phyloP scores from a whole-genome alignment of 2,797 vertebrate species.

The Sphenodon punctatus region DNA sequence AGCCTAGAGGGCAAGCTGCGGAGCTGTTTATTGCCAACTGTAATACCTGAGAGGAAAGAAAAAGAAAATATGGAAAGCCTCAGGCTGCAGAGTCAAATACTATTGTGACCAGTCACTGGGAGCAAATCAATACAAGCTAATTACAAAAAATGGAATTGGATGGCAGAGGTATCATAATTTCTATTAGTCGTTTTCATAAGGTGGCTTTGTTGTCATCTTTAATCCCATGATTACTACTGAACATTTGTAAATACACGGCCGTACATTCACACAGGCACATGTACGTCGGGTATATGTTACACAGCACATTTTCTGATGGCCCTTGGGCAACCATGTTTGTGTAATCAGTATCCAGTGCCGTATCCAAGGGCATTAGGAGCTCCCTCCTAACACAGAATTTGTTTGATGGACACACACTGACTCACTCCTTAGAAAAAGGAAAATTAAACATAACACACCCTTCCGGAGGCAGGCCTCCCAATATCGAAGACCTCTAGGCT shows the following conservation, averaged over 20 bases:
- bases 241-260: not conserved
- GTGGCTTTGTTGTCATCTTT: not conserved
- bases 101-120: not conserved
- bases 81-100: not conserved
- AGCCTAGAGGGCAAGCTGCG: not conserved
- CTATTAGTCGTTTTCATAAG: too few species aligned
- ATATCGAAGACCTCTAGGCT: too few species aligned
- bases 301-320: not conserved
- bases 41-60: not conserved
- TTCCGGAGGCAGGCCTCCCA: too few species aligned
- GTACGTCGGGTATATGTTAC: too few species aligned
- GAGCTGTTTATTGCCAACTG: not conserved
- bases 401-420: too few species aligned
- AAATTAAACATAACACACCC: too few species aligned
- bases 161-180: not conserved
- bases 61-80: not conserved
- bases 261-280: too few species aligned
- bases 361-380: too few species aligned
- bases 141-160: not conserved
- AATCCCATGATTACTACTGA: not conserved
- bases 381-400: too few species aligned
- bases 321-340: not conserved
- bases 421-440: too few species aligned
- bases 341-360: not conserved
- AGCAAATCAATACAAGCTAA: conserved; percentile 10